Conservation (phyloP, 1,140 invertebrate species). For the Bombus balteatus region DNA sequence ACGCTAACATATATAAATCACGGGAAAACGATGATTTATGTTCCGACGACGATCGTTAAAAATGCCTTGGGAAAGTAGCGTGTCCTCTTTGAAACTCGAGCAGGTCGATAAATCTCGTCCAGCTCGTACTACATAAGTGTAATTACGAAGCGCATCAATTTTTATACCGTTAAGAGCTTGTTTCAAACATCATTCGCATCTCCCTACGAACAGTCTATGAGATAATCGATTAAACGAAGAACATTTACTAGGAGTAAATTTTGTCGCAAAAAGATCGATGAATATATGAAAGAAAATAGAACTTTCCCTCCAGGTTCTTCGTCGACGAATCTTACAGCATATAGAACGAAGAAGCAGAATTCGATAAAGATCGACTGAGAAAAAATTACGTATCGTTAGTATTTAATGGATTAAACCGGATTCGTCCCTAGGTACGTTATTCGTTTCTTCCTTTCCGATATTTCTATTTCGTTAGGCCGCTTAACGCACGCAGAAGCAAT, state of each 20-base stretch:
- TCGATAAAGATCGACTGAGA: neutral
- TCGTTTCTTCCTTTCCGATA: neutral
- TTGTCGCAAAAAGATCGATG: too few species aligned
- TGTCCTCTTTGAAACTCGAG: neutral
- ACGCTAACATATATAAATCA: slow-evolving; percentile 67
- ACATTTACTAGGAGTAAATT: too few species aligned
- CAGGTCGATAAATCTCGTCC: slow-evolving; percentile 13
- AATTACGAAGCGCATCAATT: neutral
- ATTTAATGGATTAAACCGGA: neutral
- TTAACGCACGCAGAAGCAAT: neutral
- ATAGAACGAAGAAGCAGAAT: neutral
- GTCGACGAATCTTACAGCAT: neutral
- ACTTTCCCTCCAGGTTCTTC: neutral
- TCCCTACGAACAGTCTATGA: too few species aligned
- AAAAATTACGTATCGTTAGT: neutral
- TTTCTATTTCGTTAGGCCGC: neutral
- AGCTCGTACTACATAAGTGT: slow-evolving; percentile 1
- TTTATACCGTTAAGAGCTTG: neutral
- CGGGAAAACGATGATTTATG: slow-evolving; percentile 69
- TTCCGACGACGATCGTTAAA: slow-evolving; percentile 25
- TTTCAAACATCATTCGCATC: neutral
- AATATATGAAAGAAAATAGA: neutral
- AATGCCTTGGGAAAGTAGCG: slow-evolving; percentile 20
- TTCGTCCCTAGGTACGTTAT: neutral
- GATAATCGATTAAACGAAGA: neutral